Evolutionary conservation across 2,113 vertebrate genomes (phyloP), one percentile per base, ranked within the genome.

Genomic region (Lepus europaeus): DNA sequence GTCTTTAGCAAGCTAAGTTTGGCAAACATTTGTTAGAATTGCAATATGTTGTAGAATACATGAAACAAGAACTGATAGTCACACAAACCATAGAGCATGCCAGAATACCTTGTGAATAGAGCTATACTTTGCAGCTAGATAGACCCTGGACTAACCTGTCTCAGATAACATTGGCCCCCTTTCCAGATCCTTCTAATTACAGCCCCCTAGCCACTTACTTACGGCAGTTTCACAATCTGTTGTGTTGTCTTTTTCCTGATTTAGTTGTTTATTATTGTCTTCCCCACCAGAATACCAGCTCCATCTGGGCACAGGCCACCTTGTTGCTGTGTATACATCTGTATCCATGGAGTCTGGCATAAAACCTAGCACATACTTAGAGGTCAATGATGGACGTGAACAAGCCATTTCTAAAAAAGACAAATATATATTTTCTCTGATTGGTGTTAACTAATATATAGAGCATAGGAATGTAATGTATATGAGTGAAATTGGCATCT

Each of bases 191-290:
- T 64, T 23, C 12, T 29, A 6, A 56, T 64, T 68, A 12, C 11
- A 45, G 68, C 12, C 36, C 29, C 81, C 0, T 5, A 7, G 69
- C 74, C 25, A 63, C 73, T 94, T 76, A 77, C 76, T 59, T 68
- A 76, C 76, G 78, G 63, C 63, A 51, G 20, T 77, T 11, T 36
- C 29, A 53, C 23, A 49, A 14, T 64, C 11, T 36, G 74, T 90
- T 56, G 6, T 23, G 17, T 49, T 76, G 72, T 31, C 39, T 82
- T 33, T 78, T 87, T 90, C 31, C 11, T 53, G 64, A 70, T 63
- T 88, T 63, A 33, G 64, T 80, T 78, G 31, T 64, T 78, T 69
- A n/a, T 84, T 66, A 11, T 69, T 93, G 66, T 90, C 69, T 82
- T 76, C 64, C 16, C 20, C 51, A 87, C 27, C 23, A 72, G 29